Base-by-base conservation (phyloP, 2,888 invertebrate genomes). In the Leucophenga maculata region DNA sequence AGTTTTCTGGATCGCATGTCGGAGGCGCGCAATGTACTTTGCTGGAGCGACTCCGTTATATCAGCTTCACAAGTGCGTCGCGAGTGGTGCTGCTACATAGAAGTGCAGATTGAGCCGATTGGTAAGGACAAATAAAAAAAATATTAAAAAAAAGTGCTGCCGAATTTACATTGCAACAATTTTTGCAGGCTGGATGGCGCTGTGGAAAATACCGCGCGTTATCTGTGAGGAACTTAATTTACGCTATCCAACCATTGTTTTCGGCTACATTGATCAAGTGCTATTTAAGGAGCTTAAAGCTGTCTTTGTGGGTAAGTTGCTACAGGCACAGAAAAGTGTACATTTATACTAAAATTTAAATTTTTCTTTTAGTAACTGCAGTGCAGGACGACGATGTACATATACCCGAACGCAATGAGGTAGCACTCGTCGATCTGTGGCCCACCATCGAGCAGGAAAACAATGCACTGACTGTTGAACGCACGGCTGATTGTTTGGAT, bases 151-250 rank as follows among this genome's bases (percentile, higher is more conserved):
- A 44, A 67, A 44, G 52, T 26, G 20, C 2, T 16, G 6, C 2
- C 3, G 26, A 26, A 26, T 26, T 3, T 16, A 13, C 13, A 48
- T 50, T 55, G 20, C 11, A 9, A 39, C 26, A 3, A 2, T 26
- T 26, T 26, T 39, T 3, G 16, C 50, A 79, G 92, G 92, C 4
- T 92, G 92, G 92, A 91, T 91, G 79, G 92, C 91, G 0, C 79
- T 92, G 48, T 92, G 92, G 92, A 92, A 91, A 85, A 90, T 92
- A 67, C 90, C 92, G 0, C 88, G 91, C 32, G 77, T 89, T 4
- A 90, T 89, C 9, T 92, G 92, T 73, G 91, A 92, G 78, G 89
- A 90, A 60, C 86, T 91, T 4, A 87, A 90, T 66, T 88, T 92
- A n/a, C 89, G 90, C 16, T 92, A 90, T 86, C 92, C 92, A 0